These are phyloP conservation scores for Apistogramma diplotaenia DNA, from an alignment of 2,113 vertebrate species.

Conservation along the genomic window DNA sequence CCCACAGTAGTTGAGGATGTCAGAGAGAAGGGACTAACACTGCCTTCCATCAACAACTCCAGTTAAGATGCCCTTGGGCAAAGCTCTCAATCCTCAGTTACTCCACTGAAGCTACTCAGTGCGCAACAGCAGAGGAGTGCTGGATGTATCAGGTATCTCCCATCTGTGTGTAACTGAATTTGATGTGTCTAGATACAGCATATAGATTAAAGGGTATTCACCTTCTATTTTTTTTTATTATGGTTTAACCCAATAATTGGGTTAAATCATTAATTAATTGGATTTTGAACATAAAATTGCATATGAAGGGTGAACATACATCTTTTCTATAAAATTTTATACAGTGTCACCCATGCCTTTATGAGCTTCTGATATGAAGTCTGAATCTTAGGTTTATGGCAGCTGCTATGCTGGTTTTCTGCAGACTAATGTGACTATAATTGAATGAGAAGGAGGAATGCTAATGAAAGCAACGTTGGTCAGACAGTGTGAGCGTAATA, in stretches of 20 bases:
- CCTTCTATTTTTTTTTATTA: not conserved
- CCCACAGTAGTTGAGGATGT: not conserved
- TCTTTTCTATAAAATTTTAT: not conserved
- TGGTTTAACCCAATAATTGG: not conserved
- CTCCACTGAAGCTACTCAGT: slow-evolving; percentile 26
- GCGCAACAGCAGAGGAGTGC: not conserved
- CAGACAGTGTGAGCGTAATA: not conserved
- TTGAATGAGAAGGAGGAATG: not conserved
- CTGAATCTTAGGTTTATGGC: not conserved
- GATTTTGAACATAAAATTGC: not conserved
- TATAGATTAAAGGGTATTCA: not conserved
- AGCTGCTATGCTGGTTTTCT: not conserved
- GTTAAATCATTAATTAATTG: no score
- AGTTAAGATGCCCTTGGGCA: slow-evolving; percentile 41
- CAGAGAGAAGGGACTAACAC: slow-evolving; percentile 23
- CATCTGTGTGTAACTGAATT: not conserved
- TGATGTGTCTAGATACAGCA: not conserved
- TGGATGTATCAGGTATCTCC: slow-evolving; percentile 3
- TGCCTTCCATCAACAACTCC: slow-evolving; percentile 36
- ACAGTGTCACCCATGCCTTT: not conserved
- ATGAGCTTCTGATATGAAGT: not conserved
- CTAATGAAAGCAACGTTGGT: not conserved
- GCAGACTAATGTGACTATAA: not conserved
- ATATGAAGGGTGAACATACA: not conserved
- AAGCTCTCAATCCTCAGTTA: slow-evolving; percentile 51